These are phyloP conservation scores for Metaphire vulgaris DNA, from an alignment of 1,140 invertebrate genomes.

Conservation along the genomic window DNA sequence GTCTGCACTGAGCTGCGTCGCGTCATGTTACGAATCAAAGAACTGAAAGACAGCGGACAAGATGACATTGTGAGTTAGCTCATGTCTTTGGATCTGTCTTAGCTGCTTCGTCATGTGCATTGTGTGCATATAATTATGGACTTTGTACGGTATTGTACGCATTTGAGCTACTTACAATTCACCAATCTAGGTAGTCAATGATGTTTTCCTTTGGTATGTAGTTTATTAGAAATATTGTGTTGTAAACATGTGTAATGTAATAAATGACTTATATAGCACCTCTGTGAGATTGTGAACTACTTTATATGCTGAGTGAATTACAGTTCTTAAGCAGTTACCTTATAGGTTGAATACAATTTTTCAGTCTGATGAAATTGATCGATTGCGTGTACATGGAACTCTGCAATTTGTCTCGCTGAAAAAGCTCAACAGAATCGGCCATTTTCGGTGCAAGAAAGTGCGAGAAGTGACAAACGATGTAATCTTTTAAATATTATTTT, in stretches of 20 bases:
- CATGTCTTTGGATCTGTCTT: constrained; percentile 27
- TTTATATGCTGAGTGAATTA: too few relatives aligned
- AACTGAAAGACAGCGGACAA: constrained; percentile 57
- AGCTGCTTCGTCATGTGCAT: neutral
- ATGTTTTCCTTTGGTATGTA: neutral
- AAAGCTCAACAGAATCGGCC: constrained; percentile 82
- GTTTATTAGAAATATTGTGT: constrained; percentile 28
- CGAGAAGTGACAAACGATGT: constrained; percentile 63
- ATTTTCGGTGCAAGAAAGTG: constrained; percentile 71
- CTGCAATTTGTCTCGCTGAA: constrained; percentile 72
- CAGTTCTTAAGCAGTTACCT: too few relatives aligned
- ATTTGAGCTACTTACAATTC: neutral
- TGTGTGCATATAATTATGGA: constrained; percentile 6
- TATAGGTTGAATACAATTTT: too few relatives aligned
- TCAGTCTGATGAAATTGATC: constrained; percentile 60
- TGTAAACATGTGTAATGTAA: too few relatives aligned
- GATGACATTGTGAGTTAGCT: constrained; percentile 33
- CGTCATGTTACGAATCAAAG: constrained; percentile 61
- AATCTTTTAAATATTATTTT: constrained; percentile 44
- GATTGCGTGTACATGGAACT: constrained; percentile 64
- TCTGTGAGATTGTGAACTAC: too few relatives aligned
- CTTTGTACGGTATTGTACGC: constrained; percentile 3
- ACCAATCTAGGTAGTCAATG: neutral
- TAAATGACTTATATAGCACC: too few relatives aligned
- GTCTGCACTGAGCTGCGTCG: constrained; percentile 63